phyloP scores from a whole-genome alignment of 2,888 invertebrate genomes.

The Acanthoscelides obtectus region DNA sequence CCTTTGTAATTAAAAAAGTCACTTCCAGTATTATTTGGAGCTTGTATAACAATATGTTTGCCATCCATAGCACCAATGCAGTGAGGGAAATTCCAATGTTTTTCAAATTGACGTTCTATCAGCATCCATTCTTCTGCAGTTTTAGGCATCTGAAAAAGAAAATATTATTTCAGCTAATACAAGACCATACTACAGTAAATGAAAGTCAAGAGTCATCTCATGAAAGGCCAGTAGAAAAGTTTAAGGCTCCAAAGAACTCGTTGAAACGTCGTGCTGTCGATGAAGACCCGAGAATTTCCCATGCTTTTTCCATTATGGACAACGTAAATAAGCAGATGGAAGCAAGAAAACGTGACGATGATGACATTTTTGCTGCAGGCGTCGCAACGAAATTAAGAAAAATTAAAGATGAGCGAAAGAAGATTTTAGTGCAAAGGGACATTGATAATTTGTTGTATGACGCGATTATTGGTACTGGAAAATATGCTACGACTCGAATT shows the following conservation, averaged over 20 bases:
- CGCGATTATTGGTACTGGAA: constrained; percentile 2
- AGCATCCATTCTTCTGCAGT: neutral
- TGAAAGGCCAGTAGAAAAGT: neutral
- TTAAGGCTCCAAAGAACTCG: neutral
- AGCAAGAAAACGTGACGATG: neutral
- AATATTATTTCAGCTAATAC: neutral
- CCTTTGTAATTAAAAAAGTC: constrained; percentile 35
- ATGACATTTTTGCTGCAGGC: constrained; percentile 3
- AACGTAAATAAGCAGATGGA: neutral
- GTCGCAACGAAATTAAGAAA: neutral
- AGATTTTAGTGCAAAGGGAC: constrained; percentile 2
- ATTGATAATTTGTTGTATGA: constrained; percentile 3
- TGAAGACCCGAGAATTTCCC: constrained; percentile 1
- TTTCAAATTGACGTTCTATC: neutral
- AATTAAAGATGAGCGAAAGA: constrained; percentile 1
- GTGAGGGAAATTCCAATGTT: neutral
- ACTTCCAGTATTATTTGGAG: constrained; percentile 30
- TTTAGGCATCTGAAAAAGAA: neutral
- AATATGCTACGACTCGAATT: neutral
- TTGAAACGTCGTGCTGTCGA: neutral
- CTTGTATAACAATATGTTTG: constrained; percentile 33
- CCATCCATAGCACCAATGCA: constrained; percentile 34
- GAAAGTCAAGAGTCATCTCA: neutral
- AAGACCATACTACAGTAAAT: neutral
- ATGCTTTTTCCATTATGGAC: neutral